phyloP scores from a whole-genome alignment of 2,797 vertebrate species.

The Semotilus atromaculatus region DNA sequence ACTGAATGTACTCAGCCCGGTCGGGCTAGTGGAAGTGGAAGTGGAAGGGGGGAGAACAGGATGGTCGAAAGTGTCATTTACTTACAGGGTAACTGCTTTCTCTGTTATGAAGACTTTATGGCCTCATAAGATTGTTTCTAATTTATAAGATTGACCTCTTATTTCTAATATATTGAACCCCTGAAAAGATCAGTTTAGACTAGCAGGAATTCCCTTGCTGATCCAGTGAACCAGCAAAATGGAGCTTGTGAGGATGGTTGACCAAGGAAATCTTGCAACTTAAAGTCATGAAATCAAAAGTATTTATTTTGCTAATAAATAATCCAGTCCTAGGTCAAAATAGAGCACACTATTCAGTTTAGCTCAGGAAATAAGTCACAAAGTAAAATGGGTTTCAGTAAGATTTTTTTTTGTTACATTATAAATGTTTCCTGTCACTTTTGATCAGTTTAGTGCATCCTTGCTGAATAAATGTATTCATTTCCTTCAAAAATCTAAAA shows the following conservation, averaged over 20 bases:
- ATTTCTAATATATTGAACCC: not conserved
- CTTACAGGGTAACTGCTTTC: constrained; percentile 82
- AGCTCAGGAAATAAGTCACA: not conserved
- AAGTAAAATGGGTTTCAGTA: not conserved
- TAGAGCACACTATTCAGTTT: not conserved
- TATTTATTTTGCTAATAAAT: not conserved
- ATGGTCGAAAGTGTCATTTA: constrained; percentile 76
- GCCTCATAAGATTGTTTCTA: not conserved
- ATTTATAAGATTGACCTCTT: not conserved
- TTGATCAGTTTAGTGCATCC: not conserved
- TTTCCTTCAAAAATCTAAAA: not conserved
- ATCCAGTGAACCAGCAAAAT: not conserved
- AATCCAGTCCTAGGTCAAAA: not conserved
- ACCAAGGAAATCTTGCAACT: not conserved
- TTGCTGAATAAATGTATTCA: not conserved
- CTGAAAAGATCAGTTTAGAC: not conserved
- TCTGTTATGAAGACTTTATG: not conserved
- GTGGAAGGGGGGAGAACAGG: constrained; percentile 78
- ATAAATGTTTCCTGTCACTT: not conserved
- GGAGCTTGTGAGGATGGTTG: not conserved
- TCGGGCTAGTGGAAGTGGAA: constrained; percentile 76
- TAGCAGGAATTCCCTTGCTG: not conserved
- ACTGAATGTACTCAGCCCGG: not conserved
- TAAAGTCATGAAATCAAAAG: not conserved
- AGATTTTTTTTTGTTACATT: not conserved